phyloP scores from a whole-genome alignment of 30 jellyfish, hydroid and myxozoan species.

The Hydractinia echinata region DNA sequence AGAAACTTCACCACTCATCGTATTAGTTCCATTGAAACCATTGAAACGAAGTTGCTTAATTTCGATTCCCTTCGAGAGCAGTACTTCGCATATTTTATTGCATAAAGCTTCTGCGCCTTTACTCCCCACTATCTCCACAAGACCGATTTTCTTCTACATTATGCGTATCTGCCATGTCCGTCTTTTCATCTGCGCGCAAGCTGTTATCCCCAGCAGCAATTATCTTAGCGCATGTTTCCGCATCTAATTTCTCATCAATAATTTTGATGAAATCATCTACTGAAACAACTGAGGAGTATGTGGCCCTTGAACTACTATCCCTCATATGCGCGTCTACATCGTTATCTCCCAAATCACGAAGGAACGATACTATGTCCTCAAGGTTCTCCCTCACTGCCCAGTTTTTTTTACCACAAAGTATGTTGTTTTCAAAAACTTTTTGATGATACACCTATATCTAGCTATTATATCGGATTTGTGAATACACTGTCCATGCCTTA shows the following conservation, averaged over 20 bases:
- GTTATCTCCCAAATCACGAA: slow-evolving; percentile 9
- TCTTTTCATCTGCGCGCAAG: background rate
- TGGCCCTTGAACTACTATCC: background rate
- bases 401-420: slow-evolving; percentile 5
- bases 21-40: slow-evolving; percentile 17
- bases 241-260: slow-evolving; percentile 15
- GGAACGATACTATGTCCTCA: background rate
- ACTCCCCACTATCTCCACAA: background rate
- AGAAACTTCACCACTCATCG: slow-evolving; percentile 5
- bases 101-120: slow-evolving; percentile 20
- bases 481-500: background rate
- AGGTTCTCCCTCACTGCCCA: slow-evolving; percentile 29
- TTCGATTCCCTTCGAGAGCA: background rate
- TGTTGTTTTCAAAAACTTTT: slow-evolving; percentile 11
- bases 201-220: background rate
- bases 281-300: slow-evolving; percentile 4
- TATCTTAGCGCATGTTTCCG: background rate
- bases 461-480: background rate
- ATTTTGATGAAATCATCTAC: slow-evolving; percentile 1
- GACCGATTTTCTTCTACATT: background rate
- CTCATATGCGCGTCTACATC: background rate
- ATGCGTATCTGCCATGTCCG: slow-evolving; percentile 1
- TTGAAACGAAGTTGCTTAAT: slow-evolving; percentile 9
- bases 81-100: background rate
- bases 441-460: background rate